phyloP scores from a whole-genome alignment of 1,140 invertebrate genomes.

The Homarus americanus region DNA sequence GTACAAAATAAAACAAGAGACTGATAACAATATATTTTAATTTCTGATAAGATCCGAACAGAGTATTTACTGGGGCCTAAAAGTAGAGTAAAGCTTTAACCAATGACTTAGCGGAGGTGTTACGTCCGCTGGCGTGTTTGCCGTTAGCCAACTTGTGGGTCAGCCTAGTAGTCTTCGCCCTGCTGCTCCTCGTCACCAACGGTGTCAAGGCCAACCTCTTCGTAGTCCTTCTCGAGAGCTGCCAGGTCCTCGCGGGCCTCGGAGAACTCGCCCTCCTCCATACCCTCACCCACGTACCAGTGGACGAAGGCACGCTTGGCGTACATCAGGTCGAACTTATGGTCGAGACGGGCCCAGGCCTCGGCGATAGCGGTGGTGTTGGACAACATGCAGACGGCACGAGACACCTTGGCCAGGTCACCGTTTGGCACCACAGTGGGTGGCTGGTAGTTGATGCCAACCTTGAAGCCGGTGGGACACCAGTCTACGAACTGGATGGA shows the following conservation, averaged over 20 bases:
- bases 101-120: neutral
- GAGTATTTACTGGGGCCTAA: neutral
- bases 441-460: slow-evolving; percentile 68
- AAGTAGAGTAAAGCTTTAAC: slow-evolving; percentile 38
- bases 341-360: slow-evolving; percentile 68
- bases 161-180: slow-evolving; percentile 57
- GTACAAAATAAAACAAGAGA: neutral
- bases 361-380: slow-evolving; percentile 68
- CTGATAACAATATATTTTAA: slow-evolving; percentile 11
- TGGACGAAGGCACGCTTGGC: slow-evolving; percentile 69
- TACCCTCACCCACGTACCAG: slow-evolving; percentile 69
- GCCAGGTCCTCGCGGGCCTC: slow-evolving; percentile 68
- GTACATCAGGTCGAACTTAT: slow-evolving; percentile 69
- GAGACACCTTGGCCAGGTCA: slow-evolving; percentile 64
- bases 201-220: slow-evolving; percentile 65
- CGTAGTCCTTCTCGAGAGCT: slow-evolving; percentile 70
- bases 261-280: slow-evolving; percentile 69
- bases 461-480: slow-evolving; percentile 68
- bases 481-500: slow-evolving; percentile 72
- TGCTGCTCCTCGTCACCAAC: slow-evolving; percentile 57
- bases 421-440: slow-evolving; percentile 68
- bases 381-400: slow-evolving; percentile 67
- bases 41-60: neutral
- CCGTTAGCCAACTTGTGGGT: neutral
- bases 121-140: neutral